Evolutionary conservation across 1,140 invertebrate species (phyloP), one percentile per base, ranked within the genome.

Genomic region (Stenopsyche tienmushanensis): DNA sequence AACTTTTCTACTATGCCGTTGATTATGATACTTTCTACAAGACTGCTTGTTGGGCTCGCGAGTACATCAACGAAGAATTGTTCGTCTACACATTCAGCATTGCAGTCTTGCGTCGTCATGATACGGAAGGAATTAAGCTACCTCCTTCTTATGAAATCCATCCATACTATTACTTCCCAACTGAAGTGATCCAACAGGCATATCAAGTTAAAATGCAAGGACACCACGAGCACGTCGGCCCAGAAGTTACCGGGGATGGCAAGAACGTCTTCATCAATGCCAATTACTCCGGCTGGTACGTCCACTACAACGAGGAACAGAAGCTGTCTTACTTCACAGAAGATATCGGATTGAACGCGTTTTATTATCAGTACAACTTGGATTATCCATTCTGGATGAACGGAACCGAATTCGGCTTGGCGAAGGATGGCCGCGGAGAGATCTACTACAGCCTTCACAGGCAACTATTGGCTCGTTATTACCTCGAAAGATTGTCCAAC

Each of bases 261-360:
- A 77, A 78, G 23, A 77, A 75, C 17, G 78, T 80, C 23, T 77
- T 78, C 34, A 77, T 82, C 52, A 74, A 77, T 41, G 78, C 77
- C 58, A 86, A 86, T 71, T 81, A 83, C 65, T 83, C 84, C n/a
- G 74, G 81, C 1, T 82, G 80, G 76, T 77, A 82, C 10, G 72
- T 83, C 24, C 73, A 77, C 26, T 64, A 74, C 10, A 80, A 80
- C 45, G 71, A 80, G 2, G 76, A 83, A 21, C 80, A 84, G 60
- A 76, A 83, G 53, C 50, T 92, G 17, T 78, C 81, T 18, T 92
- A 92, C 74, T 92, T 86, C 79, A 87, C 87, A 0, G 86, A 92
- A 66, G 90, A 91, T 74, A 77, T 86, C 57, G 85, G 84, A 63
- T 77, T 91, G n/a, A 89, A 90, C 71, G 73, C 83, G 1, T 87